These are phyloP conservation scores for Epizoanthus illoricatus DNA, from an alignment of 92 coral and sea anemone genomes.

Conservation along the genomic window DNA sequence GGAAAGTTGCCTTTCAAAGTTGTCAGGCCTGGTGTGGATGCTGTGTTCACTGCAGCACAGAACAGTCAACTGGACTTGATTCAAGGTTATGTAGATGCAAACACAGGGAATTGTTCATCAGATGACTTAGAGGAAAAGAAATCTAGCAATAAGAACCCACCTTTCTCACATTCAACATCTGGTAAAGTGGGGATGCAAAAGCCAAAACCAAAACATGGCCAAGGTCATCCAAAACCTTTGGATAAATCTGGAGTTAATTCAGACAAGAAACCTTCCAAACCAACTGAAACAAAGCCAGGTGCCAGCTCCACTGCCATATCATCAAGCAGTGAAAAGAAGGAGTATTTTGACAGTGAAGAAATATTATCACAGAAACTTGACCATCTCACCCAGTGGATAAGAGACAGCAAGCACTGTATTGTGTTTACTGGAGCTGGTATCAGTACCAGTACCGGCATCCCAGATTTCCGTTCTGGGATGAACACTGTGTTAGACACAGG, in stretches of 20 bases:
- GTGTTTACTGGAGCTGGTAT: slow-evolving; percentile 82
- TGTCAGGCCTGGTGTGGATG: background rate
- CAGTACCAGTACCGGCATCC: slow-evolving; percentile 79
- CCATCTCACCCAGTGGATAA: slow-evolving; percentile 57
- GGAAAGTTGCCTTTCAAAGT: background rate
- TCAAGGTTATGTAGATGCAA: slow-evolving; percentile 4
- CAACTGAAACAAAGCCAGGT: slow-evolving; percentile 3
- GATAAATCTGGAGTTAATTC: background rate
- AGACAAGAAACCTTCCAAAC: slow-evolving; percentile 26
- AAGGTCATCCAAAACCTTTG: background rate
- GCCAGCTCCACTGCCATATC: slow-evolving; percentile 19
- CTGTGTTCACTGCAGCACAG: slow-evolving; percentile 9
- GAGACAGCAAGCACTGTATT: slow-evolving; percentile 66
- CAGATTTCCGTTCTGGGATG: slow-evolving; percentile 76
- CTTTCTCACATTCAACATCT: background rate
- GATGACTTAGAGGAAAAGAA: background rate
- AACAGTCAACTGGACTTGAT: slow-evolving; percentile 5
- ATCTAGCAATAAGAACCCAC: background rate
- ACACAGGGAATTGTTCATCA: background rate
- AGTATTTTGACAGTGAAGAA: slow-evolving; percentile 66
- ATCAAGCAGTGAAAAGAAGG: slow-evolving; percentile 60
- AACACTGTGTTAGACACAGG: slow-evolving; percentile 75
- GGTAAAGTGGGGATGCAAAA: background rate
- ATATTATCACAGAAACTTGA: slow-evolving; percentile 50
- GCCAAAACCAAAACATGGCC: background rate